Base-by-base conservation (phyloP, 2,113 vertebrate species). In the Megalops atlanticus region DNA sequence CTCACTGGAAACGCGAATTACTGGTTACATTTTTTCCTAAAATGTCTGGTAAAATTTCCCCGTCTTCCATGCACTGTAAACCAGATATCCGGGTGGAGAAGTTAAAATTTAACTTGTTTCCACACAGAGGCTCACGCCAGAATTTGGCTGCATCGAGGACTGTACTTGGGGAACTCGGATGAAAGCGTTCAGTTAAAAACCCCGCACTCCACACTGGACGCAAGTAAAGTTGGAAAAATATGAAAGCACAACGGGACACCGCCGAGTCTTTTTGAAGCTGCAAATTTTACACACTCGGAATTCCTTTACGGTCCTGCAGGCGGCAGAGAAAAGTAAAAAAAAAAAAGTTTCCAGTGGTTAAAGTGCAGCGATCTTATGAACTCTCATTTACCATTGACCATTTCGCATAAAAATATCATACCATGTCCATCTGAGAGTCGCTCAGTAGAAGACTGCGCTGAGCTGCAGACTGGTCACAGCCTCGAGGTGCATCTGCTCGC, bases 91-190 rank as follows among this genome's bases (percentile, higher is more conserved):
- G 74, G 24, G 27, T 33, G 24, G 47, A 21, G 74, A 39, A 81
- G 85, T 89, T 82, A 83, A 89, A 84, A 68, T 85, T 83, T 78
- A 87, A 86, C 82, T 77, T 18, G 41, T 49, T 64, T 82, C 76
- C 27, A 41, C 36, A 39, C 72, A 41, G 71, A 18, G 18, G 49
- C 40, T 78, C 33, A 73, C 45, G 15, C 43, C 78, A 69, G 38
- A 58, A 72, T 27, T 64, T 21, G 76, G 21, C 33, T 39, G 47
- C 0, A 16, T 11, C 15, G 76, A 10, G 8, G n/a, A 24, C 0
- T 31, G 1, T 24, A 36, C 77, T 70, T 72, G 27, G 15, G 75
- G 77, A 84, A 49, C 10, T 47, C 52, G 76, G 71, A 81, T 74
- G n/a, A 47, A 71, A 72, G 27, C 5, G 2, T 74, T 39, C 15